Conservation (phyloP, 2,797 vertebrate species). For the Artibeus lituratus region DNA sequence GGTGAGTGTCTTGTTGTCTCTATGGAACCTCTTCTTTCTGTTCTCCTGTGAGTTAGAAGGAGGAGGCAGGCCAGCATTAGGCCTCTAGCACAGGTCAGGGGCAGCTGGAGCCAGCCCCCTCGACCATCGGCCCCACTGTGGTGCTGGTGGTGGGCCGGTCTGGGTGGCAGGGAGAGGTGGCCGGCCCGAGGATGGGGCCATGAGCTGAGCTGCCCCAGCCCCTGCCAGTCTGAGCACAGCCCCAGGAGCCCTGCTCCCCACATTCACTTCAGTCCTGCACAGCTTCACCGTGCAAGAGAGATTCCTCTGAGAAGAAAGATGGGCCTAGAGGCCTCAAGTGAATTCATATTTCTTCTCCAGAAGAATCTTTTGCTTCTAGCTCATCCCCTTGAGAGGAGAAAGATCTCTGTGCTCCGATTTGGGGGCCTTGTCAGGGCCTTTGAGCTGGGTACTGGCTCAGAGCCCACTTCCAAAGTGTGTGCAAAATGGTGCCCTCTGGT, state of each 20-base stretch:
- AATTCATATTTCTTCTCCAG: neutral
- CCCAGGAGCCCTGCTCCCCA: rapidly evolving
- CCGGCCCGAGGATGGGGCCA: neutral
- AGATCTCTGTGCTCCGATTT: neutral
- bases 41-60: neutral
- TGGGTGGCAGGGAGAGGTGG: rapidly evolving
- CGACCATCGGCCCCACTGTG: rapidly evolving
- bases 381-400: neutral
- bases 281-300: neutral
- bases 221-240: neutral
- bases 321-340: neutral
- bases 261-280: no score
- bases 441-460: neutral
- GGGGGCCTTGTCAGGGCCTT: rapidly evolving
- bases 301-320: neutral
- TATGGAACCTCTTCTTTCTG: neutral
- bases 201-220: no score
- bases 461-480: neutral
- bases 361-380: neutral
- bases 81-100: neutral
- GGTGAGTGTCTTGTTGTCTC: neutral
- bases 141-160: rapidly evolving
- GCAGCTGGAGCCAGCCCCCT: no score
- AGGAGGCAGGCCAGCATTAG: neutral
- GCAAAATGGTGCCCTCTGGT: neutral